Base-by-base conservation (phyloP, 2,888 invertebrate genomes). In the Himalopsyche anomala region DNA sequence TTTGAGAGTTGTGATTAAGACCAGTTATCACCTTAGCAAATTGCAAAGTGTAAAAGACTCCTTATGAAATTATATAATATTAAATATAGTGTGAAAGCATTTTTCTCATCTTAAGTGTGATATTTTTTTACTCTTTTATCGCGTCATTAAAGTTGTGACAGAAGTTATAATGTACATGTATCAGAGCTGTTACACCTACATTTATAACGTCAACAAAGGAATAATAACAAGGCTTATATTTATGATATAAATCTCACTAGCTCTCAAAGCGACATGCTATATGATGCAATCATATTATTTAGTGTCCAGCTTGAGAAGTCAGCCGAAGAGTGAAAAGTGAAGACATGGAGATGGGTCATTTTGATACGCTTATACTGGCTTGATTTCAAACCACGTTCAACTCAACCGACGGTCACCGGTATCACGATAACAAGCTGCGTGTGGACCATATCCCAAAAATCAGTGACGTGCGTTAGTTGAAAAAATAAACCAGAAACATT, bases 341-440 rank as follows among this genome's bases (percentile, higher is more conserved):
- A 74, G 74, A 74, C 74, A 74, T 38, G 38, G 74, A 74, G 74
- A 74, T 74, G 74, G 74, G 74, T 74, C 74, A 74, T 12, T 74
- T 74, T 74, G 74, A 74, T 74, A 74, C 74, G 74, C 12, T 74
- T 74, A 38, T 12, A 74, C 74, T 74, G 12, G 74, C 74, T 36
- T 36, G 74, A 74, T 74, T 74, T 74, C 74, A 74, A 38, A 74
- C 74, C 74, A 74, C 74, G 74, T 38, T 74, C 74, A 74, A 74
- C 74, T 4, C 74, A 74, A 36, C 11, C 38, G 74, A 38, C 38
- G 74, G 38, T 74, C 74, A 74, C 36, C 36, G 74, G 74, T 38
- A 36, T 74, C 74, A 74, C 74, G 74, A 74, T 74, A 74, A 74
- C 19, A 74, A 74, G 74, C 74, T 74, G 74, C 74, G 74, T 74